Evolutionary conservation across 2,797 vertebrate genomes (phyloP), one percentile per base, ranked within the genome.

Genomic region (Salmo trutta): DNA sequence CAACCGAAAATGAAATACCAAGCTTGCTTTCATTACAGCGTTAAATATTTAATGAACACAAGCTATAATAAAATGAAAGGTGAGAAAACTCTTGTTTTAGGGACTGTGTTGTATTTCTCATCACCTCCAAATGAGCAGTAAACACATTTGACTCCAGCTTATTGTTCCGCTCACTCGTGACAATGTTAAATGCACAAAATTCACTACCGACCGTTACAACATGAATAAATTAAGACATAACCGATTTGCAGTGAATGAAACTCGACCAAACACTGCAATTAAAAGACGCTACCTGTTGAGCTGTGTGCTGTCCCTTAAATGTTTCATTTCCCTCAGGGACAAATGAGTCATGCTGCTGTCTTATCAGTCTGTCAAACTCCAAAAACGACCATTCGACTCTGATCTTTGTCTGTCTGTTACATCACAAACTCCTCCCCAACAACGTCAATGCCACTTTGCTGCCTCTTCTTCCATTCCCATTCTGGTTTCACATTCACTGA

Each of bases 341-440:
- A 89, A 91, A 87, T 89, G 87, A 91, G 66, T 86, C 86, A 88
- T 86, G 83, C 81, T 86, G 84, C 81, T 77, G 86, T 79, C 77
- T 85, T 86, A 83, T 88, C 87, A 82, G 76, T 80, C 84, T 90
- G 86, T 87, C 85, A 79, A 85, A 84, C 59, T 72, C 78, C 83
- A 77, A 66, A 36, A 31, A 51, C 71, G 41, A 36, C 77, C 51
- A 21, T 52, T 51, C 52, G 2, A 59, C 64, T 64, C 17, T 36
- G 70, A 54, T 75, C 2, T 47, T 12, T 12, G 41, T 12, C 41
- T 47, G 41, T 47, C 41, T 47, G 41, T 47, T 47, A 47, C 41
- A 47, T 47, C 10, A 47, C 41, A 47, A 10, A 47, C 41, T 47
- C 41, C 41, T 47, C 41, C 41, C 41, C 41, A 12, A 15, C 56